Evolutionary conservation across 2,113 vertebrate genomes (phyloP), one percentile per base, ranked within the genome.

Genomic region (Diadophis punctatus): DNA sequence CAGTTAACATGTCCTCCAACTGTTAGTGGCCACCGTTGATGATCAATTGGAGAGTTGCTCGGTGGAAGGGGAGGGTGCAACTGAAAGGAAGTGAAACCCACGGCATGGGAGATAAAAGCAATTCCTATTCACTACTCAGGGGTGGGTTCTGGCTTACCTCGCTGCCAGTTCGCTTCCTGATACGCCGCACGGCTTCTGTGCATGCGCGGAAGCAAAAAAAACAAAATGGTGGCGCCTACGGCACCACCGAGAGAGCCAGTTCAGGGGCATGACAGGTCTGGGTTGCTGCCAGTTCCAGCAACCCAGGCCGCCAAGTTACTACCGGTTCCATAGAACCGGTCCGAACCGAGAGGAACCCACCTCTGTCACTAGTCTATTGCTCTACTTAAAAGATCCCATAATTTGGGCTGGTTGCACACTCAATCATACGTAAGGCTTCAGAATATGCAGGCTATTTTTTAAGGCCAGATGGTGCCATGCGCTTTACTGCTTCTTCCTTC

Each of bases 401-500:
- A 97, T 98, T 97, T 89, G 97, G 97, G 95, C 97, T 27, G 97
- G 97, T 97, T 98, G 97, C 97, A 98, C 98, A 97, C 98, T 98
- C 97, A 98, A 98, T 98, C 98, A 99, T 98, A 97, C 97, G 97
- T 97, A 98, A 98, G 98, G 97, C 97, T 97, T 98, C 97, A 97
- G 96, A 98, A 98, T 98, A 97, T 96, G 97, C 98, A 98, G 98
- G 98, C 98, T 98, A 98, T 60, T 60, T 27, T 98, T 98, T 98
- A 98, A 97, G 97, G 98, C 98, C 98, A 99, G 98, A 99, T 98
- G 98, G 98, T 97, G 98, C 98, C 96, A 97, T 97, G 97, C 98
- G 97, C 98, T 98, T 99, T 98, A 98, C 98, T 98, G 98, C 98
- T 98, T 98, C 97, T 98, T 98, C 98, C 99, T 99, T 99, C 98